These are phyloP conservation scores for Aulostomus chinensis DNA, from an alignment of 2,797 vertebrate genomes.

Conservation along the genomic window DNA sequence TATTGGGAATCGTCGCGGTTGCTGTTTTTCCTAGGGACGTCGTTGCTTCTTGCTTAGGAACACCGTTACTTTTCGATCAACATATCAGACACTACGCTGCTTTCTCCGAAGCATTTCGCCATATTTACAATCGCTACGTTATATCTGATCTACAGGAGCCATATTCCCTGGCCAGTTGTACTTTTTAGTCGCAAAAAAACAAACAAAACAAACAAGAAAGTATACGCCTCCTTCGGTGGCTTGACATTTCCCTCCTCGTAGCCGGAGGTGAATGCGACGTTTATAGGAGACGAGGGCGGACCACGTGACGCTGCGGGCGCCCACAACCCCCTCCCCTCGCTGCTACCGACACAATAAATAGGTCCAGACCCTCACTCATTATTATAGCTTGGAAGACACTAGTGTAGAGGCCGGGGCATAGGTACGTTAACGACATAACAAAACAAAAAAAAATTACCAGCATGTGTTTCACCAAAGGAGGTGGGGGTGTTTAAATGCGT, in stretches of 20 bases:
- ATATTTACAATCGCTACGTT: not conserved
- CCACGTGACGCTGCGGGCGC: constrained; percentile 59
- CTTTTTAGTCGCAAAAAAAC: not conserved
- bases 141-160: not conserved
- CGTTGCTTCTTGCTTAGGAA: constrained; percentile 17
- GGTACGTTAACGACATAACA: too few relatives aligned
- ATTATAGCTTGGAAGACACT: too few relatives aligned
- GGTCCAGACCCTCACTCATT: not conserved
- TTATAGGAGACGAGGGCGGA: constrained; percentile 55
- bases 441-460: too few relatives aligned
- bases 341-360: constrained; percentile 16
- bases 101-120: not conserved
- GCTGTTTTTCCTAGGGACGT: not conserved
- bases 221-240: not conserved
- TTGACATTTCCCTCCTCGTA: not conserved
- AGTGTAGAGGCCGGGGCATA: too few relatives aligned
- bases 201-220: not conserved
- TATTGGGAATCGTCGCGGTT: too few relatives aligned
- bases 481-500: too few relatives aligned
- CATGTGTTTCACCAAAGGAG: too few relatives aligned
- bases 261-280: constrained; percentile 37
- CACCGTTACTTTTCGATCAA: constrained; percentile 27
- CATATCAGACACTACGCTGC: constrained; percentile 7
- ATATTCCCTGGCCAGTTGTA: accelerated
- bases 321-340: not conserved